Evolutionary conservation across 2,113 vertebrate species (phyloP), one percentile per base, ranked within the genome.

Genomic region (Stercorarius parasiticus): DNA sequence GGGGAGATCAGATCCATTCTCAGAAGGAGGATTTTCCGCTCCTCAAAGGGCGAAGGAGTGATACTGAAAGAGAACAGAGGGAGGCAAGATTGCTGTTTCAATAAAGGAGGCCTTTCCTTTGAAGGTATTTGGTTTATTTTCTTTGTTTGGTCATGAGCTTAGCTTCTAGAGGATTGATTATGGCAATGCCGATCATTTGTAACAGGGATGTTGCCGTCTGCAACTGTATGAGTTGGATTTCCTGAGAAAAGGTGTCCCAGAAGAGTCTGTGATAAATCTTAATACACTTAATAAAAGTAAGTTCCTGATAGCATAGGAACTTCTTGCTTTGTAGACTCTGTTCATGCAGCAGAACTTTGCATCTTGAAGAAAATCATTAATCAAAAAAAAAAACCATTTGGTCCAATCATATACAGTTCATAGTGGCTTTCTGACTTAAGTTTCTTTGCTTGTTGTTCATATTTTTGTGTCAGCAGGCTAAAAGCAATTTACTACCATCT

Each of bases 161-260:
- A 32, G 21, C 52, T 84, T 76, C 21, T 55, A 29, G 17, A 55
- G 32, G 13, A 71, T 21, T 69, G 62, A 23, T 87, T 49, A 38
- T 43, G 47, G 25, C 45, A 30, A 17, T 1, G 2, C 42, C 0
- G 0, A n/a, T 79, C 21, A 29, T 36, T 66, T 56, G 18, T 61
- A 76, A 80, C 19, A 71, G 42, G 18, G 32, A 27, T 80, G 43
- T 38, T 70, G 22, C 18, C 53, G 25, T 56, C 38, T 83, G 26
- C 22, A 79, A 17, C 38, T 45, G 1, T 32, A 5, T 32, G 47
- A 79, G 29, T 40, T 62, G 49, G 19, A 47, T 79, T 73, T 73
- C 58, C 71, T 64, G n/a, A 74, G 71, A 79, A 86, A 50, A 86
- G 5, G 7, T 52, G 26, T 74, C 22, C 36, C 18, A 17, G 47